Percentiles rank a stretch among this genome's conserved stretches.
These are phyloP conservation scores for Cantharis rustica DNA, from an alignment of 2,888 invertebrate genomes.

Conservation along the genomic window DNA sequence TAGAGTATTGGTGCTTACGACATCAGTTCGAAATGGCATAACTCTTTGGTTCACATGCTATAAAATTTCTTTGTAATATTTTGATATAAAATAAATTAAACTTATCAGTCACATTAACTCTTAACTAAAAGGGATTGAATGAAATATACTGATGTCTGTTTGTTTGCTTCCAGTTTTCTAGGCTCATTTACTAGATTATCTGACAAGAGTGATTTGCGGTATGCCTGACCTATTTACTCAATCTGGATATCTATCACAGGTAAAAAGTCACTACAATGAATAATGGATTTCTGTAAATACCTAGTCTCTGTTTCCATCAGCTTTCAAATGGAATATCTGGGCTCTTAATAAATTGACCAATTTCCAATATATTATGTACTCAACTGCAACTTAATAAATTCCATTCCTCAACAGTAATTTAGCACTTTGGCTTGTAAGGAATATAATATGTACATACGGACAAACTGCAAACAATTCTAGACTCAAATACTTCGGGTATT, in stretches of 20 bases:
- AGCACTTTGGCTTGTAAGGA: background rate
- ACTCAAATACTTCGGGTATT: background rate
- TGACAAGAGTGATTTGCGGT: constrained; percentile 18
- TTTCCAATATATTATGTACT: background rate
- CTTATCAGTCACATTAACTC: background rate
- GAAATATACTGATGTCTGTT: constrained; percentile 15
- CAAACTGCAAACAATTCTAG: background rate
- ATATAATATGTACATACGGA: background rate
- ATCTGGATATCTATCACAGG: constrained; percentile 20
- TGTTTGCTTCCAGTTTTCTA: constrained; percentile 12
- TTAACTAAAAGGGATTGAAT: constrained; percentile 1
- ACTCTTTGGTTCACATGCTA: background rate
- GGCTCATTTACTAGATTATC: constrained; percentile 13
- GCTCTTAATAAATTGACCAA: constrained; percentile 7
- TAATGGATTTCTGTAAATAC: constrained; percentile 15
- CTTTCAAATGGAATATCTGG: background rate
- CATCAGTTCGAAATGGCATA: background rate
- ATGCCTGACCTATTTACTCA: constrained; percentile 17
- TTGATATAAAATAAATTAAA: background rate
- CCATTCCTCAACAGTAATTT: background rate
- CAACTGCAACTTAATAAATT: constrained; percentile 8
- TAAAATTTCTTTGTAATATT: background rate
- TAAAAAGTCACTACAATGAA: constrained; percentile 20
- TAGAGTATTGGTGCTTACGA: background rate
- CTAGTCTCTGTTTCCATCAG: background rate